A percentile compares a stretch with the other conserved stretches of the same genome.
Evolutionary conservation across 2,113 vertebrate species (phyloP).

Genomic region (Chroicocephalus ridibundus): DNA sequence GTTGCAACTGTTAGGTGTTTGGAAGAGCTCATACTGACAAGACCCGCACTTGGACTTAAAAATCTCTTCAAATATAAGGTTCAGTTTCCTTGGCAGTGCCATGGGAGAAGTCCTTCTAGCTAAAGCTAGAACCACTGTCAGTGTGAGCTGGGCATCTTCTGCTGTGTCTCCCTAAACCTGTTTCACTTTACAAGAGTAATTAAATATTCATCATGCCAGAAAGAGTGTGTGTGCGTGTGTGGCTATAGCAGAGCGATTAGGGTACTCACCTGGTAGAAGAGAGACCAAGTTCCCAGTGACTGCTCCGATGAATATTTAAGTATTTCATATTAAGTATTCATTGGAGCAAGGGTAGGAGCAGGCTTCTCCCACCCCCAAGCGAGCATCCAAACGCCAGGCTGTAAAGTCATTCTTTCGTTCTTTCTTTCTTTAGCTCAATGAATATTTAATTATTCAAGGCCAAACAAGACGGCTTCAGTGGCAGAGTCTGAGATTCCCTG

Average conservation of each 20-base stretch:
- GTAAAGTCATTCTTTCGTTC: neutral
- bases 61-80: neutral
- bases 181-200: slow-evolving; percentile 18
- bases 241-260: neutral
- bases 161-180: neutral
- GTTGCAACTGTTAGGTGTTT: neutral
- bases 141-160: neutral
- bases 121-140: neutral
- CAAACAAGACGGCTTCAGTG: neutral
- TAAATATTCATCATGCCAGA: slow-evolving; percentile 6
- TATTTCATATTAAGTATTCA: slow-evolving; percentile 42
- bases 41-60: neutral
- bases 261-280: slow-evolving; percentile 36
- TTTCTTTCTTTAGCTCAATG: slow-evolving; percentile 5
- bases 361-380: slow-evolving; percentile 21
- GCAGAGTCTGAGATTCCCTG: slow-evolving; percentile 11
- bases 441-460: slow-evolving; percentile 40
- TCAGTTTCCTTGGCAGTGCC: neutral
- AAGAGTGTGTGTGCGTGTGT: neutral
- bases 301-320: slow-evolving; percentile 46
- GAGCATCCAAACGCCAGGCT: neutral
- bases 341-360: slow-evolving; percentile 19
- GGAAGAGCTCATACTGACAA: neutral
- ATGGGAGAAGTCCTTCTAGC: neutral
- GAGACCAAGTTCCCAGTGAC: slow-evolving; percentile 11